Conservation (phyloP, 2,888 invertebrate genomes). For the Heliconius cydno region DNA sequence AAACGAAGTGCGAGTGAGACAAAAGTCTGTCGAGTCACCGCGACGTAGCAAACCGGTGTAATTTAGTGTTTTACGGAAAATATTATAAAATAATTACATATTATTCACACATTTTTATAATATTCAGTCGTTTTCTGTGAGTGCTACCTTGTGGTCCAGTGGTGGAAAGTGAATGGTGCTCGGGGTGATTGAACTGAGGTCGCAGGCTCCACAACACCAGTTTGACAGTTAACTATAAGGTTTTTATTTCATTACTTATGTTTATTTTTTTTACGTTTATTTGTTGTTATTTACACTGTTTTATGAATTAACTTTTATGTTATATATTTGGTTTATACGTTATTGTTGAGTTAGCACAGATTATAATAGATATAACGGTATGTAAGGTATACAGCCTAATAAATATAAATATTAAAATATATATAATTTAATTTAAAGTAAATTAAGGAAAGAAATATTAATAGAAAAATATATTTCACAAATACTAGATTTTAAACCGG, state of each 20-base stretch:
- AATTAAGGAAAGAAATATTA: not conserved
- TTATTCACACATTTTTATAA: conserved; percentile 10
- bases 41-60: conserved; percentile 60
- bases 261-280: not conserved
- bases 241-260: conserved; percentile 28
- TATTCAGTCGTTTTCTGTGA: conserved; percentile 23
- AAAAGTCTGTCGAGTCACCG: conserved; percentile 67
- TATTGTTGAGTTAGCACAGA: not conserved
- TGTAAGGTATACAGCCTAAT: conserved; percentile 2
- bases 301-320: not conserved
- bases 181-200: conserved; percentile 71
- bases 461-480: not conserved
- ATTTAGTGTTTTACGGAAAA: conserved; percentile 63
- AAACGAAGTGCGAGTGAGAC: conserved; percentile 69
- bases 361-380: conserved; percentile 18
- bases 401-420: not conserved
- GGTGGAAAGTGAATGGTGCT: conserved; percentile 39
- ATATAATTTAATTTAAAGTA: not conserved
- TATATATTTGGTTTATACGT: not conserved
- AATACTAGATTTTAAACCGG: conserved; percentile 34
- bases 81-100: conserved; percentile 62
- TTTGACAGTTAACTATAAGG: conserved; percentile 38
- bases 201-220: conserved; percentile 29
- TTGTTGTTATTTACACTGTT: conserved; percentile 16
- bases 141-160: conserved; percentile 35